phyloP scores from a whole-genome alignment of 2,113 vertebrate genomes.

The Onychostruthus taczanowskii region DNA sequence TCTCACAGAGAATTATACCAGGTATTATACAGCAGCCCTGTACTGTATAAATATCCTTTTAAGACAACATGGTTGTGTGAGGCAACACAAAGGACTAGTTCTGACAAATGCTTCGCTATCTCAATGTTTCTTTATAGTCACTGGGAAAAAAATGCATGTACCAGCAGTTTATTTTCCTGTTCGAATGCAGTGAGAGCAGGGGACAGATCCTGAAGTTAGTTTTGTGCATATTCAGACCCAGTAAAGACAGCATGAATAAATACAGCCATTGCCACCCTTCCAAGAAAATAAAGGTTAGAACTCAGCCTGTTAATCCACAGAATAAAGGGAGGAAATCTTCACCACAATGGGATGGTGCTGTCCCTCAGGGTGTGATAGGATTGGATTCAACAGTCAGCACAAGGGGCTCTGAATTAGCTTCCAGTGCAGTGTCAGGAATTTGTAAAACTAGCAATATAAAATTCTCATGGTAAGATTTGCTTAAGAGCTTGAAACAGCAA shows the following conservation, averaged over 20 bases:
- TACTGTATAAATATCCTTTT: constrained; percentile 6
- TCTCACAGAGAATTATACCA: background rate
- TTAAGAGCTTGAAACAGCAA: background rate
- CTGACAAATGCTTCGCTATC: constrained; percentile 7
- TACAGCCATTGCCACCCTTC: background rate
- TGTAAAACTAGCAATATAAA: background rate
- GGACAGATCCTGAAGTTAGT: background rate
- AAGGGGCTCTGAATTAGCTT: background rate
- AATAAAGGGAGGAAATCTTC: background rate
- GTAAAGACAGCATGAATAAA: background rate
- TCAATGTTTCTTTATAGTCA: background rate
- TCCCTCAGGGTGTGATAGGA: background rate
- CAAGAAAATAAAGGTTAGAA: background rate
- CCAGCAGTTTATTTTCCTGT: background rate
- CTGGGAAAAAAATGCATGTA: background rate
- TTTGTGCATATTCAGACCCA: background rate
- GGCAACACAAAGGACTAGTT: constrained; percentile 20
- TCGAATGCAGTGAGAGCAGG: background rate
- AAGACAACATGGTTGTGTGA: background rate
- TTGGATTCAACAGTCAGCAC: background rate
- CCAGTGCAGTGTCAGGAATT: background rate
- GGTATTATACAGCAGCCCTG: background rate
- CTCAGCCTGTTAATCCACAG: background rate
- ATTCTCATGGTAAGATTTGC: background rate
- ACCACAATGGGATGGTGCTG: background rate